Conservation (phyloP, 2,797 vertebrate genomes). For the Babyrousa celebensis region DNA sequence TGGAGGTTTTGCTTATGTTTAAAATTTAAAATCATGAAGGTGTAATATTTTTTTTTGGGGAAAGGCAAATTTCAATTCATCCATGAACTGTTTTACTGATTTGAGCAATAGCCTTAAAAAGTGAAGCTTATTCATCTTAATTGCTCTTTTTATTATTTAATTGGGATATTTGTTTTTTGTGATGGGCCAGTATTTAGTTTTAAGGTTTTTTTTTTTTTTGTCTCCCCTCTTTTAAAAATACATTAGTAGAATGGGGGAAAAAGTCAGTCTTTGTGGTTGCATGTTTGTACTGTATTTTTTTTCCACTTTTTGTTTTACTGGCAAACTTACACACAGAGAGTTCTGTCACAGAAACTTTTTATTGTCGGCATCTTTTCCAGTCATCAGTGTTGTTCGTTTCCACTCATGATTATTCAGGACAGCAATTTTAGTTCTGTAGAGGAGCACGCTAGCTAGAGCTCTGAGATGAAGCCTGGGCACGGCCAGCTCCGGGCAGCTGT, state of each 20-base stretch:
- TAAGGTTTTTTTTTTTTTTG: neutral
- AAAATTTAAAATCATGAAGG: neutral
- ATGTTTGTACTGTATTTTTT: neutral
- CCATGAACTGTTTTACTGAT: neutral
- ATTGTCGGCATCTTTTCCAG: neutral
- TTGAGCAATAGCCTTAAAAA: conserved; percentile 1
- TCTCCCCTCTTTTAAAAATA: neutral
- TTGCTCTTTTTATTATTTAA: conserved; percentile 15
- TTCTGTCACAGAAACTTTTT: neutral
- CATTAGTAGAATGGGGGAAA: neutral
- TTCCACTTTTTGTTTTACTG: neutral
- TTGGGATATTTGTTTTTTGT: neutral
- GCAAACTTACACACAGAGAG: neutral
- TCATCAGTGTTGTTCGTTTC: neutral
- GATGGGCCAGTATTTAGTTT: neutral
- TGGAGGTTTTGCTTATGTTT: conserved; percentile 14
- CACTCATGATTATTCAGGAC: neutral
- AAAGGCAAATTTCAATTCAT: conserved; percentile 21
- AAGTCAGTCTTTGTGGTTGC: neutral
- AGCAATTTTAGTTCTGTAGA: neutral
- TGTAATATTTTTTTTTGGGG: conserved; percentile 11
- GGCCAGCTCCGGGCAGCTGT: neutral
- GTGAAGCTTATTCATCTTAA: neutral
- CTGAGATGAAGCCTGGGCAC: neutral
- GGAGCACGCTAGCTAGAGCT: fast-evolving